Evolutionary conservation across 1,140 invertebrate genomes (phyloP), one percentile per base, ranked within the genome.

Genomic region (Drosophila sp.): DNA sequence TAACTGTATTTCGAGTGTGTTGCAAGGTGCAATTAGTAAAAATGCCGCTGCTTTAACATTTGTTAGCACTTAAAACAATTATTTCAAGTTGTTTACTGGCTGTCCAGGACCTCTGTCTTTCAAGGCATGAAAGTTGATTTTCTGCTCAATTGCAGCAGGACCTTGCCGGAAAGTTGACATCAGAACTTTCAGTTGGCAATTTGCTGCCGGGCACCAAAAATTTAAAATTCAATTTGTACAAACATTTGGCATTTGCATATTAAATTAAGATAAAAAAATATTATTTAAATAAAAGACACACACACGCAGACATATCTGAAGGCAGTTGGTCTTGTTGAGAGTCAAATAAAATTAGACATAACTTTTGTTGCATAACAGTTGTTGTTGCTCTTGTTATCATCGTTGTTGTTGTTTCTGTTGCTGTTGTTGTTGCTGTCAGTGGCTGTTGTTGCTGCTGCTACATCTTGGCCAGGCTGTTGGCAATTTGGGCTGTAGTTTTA

Each of bases 221-320:
- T 84, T 78, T 72, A 65, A 89, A 87, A 77, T 89, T 87, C 79
- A 89, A 80, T 79, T 89, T 83, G 51, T 27, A 46, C 62, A 58
- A 66, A 77, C 80, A 78, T 83, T 83, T 76, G 66, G 41, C 73
- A 89, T 89, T 89, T 89, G 84, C 83, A 89, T 89, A 80, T 83
- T 80, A 83, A 89, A 89, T 89, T 89, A 80, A 83, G 76, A 89
- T 72, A 77, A 74, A 82, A 80, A 74, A 82, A 80, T 25, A 41
- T 74, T 72, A 78, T 81, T 78, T 81, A 86, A 86, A 86, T 78
- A 45, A 34, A 38, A 34, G n/a, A 34, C 32, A 59, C 38, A 69
- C 18, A 70, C 18, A 40, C 43, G 63, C 54, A 77, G 25, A 36
- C 67, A 51, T 40, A 64, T 63, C 46, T 40, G 62, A 21, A 76